phyloP scores from a whole-genome alignment of 2,113 vertebrate species.

The Myotis davidii region DNA sequence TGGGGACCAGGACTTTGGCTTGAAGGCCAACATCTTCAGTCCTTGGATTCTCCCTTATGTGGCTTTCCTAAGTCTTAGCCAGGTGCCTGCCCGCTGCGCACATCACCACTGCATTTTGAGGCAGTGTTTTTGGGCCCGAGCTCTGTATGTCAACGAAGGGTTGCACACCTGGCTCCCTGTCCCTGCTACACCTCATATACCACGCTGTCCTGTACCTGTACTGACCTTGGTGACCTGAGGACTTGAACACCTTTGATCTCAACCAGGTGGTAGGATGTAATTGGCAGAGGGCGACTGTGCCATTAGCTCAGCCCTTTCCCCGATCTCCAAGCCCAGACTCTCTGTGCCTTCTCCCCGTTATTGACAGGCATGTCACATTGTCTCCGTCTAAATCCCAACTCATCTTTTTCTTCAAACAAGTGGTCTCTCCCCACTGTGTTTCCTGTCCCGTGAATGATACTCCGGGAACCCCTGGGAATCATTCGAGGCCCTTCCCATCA shows the following conservation, averaged over 20 bases:
- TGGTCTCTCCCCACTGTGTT: neutral
- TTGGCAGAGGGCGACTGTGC: neutral
- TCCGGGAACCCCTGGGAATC: neutral
- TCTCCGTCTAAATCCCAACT: neutral
- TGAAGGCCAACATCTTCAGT: neutral
- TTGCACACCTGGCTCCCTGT: too few species aligned
- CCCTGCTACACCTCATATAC: neutral
- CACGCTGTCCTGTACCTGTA: neutral
- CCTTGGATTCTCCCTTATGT: neutral
- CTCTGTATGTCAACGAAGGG: neutral
- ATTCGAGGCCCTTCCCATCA: neutral
- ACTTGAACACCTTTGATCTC: neutral
- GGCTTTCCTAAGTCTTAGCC: neutral
- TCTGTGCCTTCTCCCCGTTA: neutral
- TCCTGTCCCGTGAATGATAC: neutral
- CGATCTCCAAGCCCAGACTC: neutral
- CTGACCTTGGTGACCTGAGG: neutral
- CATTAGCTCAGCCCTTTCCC: neutral
- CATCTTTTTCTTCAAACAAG: neutral
- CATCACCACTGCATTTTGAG: fast-evolving
- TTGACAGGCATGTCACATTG: neutral
- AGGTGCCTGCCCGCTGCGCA: neutral
- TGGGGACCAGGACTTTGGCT: neutral
- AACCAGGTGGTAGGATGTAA: neutral
- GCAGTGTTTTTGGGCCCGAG: neutral